Evolutionary conservation across 1,140 invertebrate species (phyloP).

Genomic region (Drosophila gunungcola): DNA sequence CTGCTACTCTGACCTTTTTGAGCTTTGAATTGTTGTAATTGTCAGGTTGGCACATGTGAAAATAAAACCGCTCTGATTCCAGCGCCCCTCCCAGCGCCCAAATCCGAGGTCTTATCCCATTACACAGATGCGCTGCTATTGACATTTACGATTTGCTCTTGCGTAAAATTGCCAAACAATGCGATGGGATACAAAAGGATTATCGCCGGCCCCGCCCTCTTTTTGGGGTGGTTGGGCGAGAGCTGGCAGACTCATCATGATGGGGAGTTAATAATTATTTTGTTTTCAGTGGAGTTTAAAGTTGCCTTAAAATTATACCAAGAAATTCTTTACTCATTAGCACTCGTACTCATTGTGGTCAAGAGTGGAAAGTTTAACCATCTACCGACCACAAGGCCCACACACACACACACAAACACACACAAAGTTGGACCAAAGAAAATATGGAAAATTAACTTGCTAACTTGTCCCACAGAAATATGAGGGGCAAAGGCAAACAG

Average conservation of each 20-base stretch:
- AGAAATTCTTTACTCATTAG: conserved; percentile 11
- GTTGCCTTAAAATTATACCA: neutral
- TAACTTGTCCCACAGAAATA: conserved; percentile 50
- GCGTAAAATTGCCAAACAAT: conserved; percentile 73
- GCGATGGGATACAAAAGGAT: conserved; percentile 73
- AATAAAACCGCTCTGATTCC: conserved; percentile 16
- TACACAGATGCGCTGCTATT: conserved; percentile 63
- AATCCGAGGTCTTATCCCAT: conserved; percentile 12
- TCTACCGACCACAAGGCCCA: conserved; percentile 23
- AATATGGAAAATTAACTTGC: conserved; percentile 83
- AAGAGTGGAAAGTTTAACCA: conserved; percentile 9
- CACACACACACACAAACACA: conserved; percentile 16
- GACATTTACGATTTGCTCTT: conserved; percentile 79
- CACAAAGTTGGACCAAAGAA: conserved; percentile 72
- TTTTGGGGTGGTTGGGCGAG: neutral
- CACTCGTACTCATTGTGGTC: conserved; percentile 5
- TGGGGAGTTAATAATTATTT: conserved; percentile 17
- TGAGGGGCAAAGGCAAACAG: conserved; percentile 59
- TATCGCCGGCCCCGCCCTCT: conserved; percentile 31
- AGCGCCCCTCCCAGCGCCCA: neutral
- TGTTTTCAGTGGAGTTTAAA: conserved; percentile 7
- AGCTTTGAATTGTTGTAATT: conserved; percentile 61
- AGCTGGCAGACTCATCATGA: neutral
- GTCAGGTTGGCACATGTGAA: conserved; percentile 57
- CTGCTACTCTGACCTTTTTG: conserved; percentile 51